These are phyloP conservation scores for Reticulitermes lucifugus DNA, from an alignment of 2,888 invertebrate species.

Conservation along the genomic window DNA sequence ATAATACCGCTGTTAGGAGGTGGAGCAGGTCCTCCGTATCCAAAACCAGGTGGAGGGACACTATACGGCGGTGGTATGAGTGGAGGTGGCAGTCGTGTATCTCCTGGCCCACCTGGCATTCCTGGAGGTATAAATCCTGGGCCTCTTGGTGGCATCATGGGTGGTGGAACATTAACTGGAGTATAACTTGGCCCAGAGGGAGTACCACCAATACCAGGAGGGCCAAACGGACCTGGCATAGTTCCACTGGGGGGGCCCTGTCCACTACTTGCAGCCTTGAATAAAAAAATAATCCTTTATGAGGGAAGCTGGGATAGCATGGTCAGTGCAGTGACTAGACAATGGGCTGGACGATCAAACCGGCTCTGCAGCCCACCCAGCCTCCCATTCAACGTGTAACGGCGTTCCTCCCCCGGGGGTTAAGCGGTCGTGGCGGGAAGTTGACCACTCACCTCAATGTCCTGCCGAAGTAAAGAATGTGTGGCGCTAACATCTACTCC, in stretches of 20 bases:
- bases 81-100: constrained; percentile 58
- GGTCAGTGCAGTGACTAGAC: too few relatives aligned
- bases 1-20: constrained; percentile 25
- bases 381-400: too few relatives aligned
- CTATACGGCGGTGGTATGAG: constrained; percentile 76
- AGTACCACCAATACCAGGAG: constrained; percentile 23
- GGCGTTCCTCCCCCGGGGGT: too few relatives aligned
- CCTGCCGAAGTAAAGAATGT: too few relatives aligned
- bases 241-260: constrained; percentile 27
- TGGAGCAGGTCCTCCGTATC: constrained; percentile 55
- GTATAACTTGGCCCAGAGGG: constrained; percentile 28
- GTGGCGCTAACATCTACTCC: too few relatives aligned
- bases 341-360: too few relatives aligned
- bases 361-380: too few relatives aligned
- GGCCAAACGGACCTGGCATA: constrained; percentile 23
- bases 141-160: constrained; percentile 39
- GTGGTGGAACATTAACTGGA: constrained; percentile 37
- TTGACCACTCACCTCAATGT: too few relatives aligned
- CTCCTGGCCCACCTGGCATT: constrained; percentile 50
- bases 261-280: constrained; percentile 22
- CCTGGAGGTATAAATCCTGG: constrained; percentile 55
- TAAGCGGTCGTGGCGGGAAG: too few relatives aligned
- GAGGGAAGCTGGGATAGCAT: too few relatives aligned
- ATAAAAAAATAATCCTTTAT: background rate
- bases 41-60: constrained; percentile 84